Evolutionary conservation across 2,888 invertebrate genomes (phyloP), one percentile per base, ranked within the genome.

Genomic region (Erpobdella octoculata): DNA sequence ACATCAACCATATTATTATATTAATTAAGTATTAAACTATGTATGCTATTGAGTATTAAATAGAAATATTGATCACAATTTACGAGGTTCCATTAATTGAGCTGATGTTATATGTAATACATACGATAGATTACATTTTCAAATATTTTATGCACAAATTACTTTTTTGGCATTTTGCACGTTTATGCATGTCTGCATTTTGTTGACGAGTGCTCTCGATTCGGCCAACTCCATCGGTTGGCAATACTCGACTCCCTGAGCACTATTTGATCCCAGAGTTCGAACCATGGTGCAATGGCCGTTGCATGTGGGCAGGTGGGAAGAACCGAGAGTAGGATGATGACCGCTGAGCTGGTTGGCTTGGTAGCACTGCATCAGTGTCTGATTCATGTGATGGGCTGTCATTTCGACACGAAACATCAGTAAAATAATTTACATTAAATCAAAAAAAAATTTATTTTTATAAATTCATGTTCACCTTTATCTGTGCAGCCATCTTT

Each of bases 301-400:
- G 62, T 62, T 62, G 62, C 62, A 62, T 28, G 28, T 33, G n/a
- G 62, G 62, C 62, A 62, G 31, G 18, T 62, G 62, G 62, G 62
- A 15, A 35, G 62, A 62, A 35, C 62, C 31, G n/a, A 62, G n/a
- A 12, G 59, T 59, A 15, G 31, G n/a, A 62, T n/a, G 4, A 5
- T 31, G 62, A 9, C 62, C 62, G 33, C 31, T 31, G 6, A 62
- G 25, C n/a, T 62, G 62, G 35, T 62, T 62, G 62, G 33, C 62
- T 62, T 62, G 62, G 33, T 62, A 62, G 62, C 62, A 62, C 8
- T 62, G 62, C 62, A 62, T 62, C 31, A 62, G 62, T 8, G 62
- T 33, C 35, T 62, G 62, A 35, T 62, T 62, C 33, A 62, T 31
- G 21, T 62, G 62, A 12, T n/a, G 62, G 31, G 31, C 62, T 62